phyloP scores from a whole-genome alignment of 1,140 invertebrate genomes.

The Alviniconcha marisindica region DNA sequence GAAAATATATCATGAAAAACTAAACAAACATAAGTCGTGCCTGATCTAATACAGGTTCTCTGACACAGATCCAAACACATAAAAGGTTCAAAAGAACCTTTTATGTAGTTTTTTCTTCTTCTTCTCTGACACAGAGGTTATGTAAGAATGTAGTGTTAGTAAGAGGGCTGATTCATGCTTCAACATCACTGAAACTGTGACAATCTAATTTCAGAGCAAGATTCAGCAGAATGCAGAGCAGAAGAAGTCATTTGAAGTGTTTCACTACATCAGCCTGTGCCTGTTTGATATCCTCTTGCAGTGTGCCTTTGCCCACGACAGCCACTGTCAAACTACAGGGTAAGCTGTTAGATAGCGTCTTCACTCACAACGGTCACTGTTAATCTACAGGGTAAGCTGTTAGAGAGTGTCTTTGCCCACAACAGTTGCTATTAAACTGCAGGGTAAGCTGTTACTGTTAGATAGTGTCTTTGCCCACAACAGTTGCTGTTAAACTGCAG shows the following conservation, averaged over 20 bases:
- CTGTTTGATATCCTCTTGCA: constrained; percentile 67
- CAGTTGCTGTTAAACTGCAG: constrained; percentile 2
- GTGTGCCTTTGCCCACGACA: constrained; percentile 67
- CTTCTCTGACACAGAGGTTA: too few species aligned
- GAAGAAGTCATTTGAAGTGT: constrained; percentile 56
- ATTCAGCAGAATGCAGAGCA: constrained; percentile 39
- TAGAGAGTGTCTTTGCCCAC: not conserved
- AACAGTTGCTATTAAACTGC: not conserved
- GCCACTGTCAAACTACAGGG: constrained; percentile 58
- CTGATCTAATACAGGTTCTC: too few species aligned
- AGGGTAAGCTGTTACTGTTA: not conserved
- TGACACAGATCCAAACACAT: too few species aligned
- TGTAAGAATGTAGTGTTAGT: too few species aligned
- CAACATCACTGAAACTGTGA: too few species aligned
- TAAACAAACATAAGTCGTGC: too few species aligned
- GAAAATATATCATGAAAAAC: too few species aligned
- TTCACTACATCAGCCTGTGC: constrained; percentile 55
- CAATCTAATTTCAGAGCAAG: constrained; percentile 48
- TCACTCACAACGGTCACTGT: not conserved
- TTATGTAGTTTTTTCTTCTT: too few species aligned
- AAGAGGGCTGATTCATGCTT: too few species aligned
- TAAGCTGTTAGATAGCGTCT: constrained; percentile 36
- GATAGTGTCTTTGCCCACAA: not conserved
- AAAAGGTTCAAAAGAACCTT: too few species aligned
- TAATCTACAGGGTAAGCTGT: not conserved